Evolutionary conservation across 2,797 vertebrate genomes (phyloP).

Genomic region (Leucoraja ocellata): DNA sequence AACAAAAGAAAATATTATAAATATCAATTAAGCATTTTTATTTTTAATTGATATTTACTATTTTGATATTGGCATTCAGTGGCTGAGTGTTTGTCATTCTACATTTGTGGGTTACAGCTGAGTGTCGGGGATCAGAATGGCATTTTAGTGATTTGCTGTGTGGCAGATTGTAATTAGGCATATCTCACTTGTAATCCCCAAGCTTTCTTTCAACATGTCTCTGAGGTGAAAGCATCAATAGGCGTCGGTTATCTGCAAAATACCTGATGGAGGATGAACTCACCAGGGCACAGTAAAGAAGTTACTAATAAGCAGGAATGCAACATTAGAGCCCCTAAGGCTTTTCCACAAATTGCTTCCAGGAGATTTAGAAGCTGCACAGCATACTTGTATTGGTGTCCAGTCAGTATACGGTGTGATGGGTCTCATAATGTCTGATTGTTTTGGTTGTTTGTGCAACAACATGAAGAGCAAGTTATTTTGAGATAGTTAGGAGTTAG

Average conservation of each 20-base stretch:
- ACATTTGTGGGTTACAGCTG: conserved; percentile 52
- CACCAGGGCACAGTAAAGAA: background rate
- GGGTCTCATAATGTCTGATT: no score
- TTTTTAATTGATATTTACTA: background rate
- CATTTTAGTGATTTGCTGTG: conserved; percentile 52
- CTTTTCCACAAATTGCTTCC: background rate
- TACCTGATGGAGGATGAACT: conserved; percentile 6
- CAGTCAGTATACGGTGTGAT: background rate
- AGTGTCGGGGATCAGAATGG: conserved; percentile 44
- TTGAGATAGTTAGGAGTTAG: background rate
- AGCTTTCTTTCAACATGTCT: conserved; percentile 40
- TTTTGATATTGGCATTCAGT: conserved; percentile 4
- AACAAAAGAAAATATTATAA: background rate
- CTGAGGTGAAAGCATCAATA: conserved; percentile 1
- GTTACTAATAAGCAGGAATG: background rate
- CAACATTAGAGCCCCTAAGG: background rate
- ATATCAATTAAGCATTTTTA: background rate
- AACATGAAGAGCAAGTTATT: background rate
- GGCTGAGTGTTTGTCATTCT: background rate
- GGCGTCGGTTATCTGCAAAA: background rate
- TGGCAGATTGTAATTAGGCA: conserved; percentile 43
- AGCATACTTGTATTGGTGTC: background rate
- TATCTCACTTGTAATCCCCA: conserved; percentile 45
- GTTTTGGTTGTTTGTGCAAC: background rate
- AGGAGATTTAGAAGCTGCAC: background rate